Evolutionary conservation across 2,888 invertebrate species (phyloP), one percentile per base, ranked within the genome.

Genomic region (Cephalotes varians): DNA sequence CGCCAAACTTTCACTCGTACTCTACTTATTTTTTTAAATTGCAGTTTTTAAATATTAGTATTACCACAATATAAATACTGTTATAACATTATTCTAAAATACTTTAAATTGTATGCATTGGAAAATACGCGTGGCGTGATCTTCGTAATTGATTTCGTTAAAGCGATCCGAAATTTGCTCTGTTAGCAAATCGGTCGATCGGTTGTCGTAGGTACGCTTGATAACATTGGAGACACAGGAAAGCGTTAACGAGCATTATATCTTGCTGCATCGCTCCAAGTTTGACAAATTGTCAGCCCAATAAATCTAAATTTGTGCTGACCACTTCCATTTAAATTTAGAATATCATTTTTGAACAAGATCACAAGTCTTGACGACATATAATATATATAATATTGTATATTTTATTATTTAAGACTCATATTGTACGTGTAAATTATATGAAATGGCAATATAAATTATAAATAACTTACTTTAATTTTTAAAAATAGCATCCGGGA

Each of bases 261-360:
- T 31, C 58, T 72, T 40, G 47, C 12, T 54, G 37, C 7, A 28
- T 31, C 15, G 40, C 28, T 25, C 25, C 44, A 56, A 77, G 10
- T 76, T 67, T 44, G 81, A 74, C 69, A 76, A 81, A 82, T 56
- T 83, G 80, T 67, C 80, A 73, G 51, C 82, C 73, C 86, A 86
- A 88, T 87, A 89, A 90, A 90, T 88, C 87, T 86, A 88, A 90
- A 89, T 91, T 88, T 62, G n/a, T n/a, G 84, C 86, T 89, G 84
- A 87, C 86, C 87, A 79, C 80, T 81, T 77, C 62, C 80, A 28
- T 74, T 6, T 47, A 47, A 25, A 79, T 80, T n/a, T 40, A 64
- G 44, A 76, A 86, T 83, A 28, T 25, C 9, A 21, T 37, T 83
- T 80, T 82, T 82, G 51, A 80, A 77, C 72, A 73, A 83, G 81